Evolutionary conservation across 2,888 invertebrate species (phyloP).

Genomic region (Phymatocera aterrima): DNA sequence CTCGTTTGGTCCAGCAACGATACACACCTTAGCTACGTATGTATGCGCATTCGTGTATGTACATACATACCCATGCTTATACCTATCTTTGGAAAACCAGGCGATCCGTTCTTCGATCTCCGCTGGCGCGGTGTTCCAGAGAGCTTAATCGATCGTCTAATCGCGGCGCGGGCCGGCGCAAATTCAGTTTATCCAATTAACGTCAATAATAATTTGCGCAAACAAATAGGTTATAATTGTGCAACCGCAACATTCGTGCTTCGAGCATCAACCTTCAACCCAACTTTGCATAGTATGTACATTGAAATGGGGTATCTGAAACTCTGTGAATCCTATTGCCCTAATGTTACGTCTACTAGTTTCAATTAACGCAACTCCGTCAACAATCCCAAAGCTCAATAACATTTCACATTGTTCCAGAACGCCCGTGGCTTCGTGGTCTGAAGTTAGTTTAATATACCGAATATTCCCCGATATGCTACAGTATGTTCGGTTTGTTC

Average conservation of each 20-base stretch:
- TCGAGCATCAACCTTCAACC: no score
- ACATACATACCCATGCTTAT: no score
- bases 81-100: constrained; percentile 18
- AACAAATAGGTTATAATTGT: neutral
- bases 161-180: neutral
- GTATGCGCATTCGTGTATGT: no score
- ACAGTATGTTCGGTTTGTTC: no score
- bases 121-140: neutral
- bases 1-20: constrained; percentile 22
- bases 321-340: no score
- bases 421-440: neutral
- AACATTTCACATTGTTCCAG: neutral
- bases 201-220: constrained; percentile 7
- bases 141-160: constrained; percentile 3
- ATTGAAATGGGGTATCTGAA: no score
- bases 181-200: neutral
- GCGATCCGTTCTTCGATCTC: neutral
- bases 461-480: neutral
- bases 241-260: no score
- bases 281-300: no score
- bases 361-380: neutral
- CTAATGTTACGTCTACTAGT: neutral
- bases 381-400: neutral
- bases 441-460: neutral
- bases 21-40: no score